Conservation (phyloP, 2,797 vertebrate species). For the Hafferia zeledoni region DNA sequence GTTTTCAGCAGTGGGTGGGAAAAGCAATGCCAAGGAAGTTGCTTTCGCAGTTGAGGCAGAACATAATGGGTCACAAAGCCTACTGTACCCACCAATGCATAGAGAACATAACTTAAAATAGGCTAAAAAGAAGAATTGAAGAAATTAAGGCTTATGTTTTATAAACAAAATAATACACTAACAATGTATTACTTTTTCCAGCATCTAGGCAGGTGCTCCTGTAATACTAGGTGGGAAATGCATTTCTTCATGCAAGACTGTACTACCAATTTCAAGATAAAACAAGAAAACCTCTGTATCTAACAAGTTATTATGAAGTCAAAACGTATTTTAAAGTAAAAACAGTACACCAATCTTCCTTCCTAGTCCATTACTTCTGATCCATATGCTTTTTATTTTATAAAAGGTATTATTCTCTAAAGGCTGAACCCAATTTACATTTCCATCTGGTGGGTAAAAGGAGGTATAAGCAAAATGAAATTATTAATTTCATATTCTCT, state of each 20-base stretch:
- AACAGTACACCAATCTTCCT: background rate
- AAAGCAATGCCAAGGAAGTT: slow-evolving; percentile 98
- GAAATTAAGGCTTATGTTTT: background rate
- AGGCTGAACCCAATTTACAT: background rate
- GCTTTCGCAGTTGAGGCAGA: slow-evolving; percentile 95
- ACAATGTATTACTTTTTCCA: background rate
- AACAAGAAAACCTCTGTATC: background rate
- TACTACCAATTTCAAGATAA: background rate
- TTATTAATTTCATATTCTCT: background rate
- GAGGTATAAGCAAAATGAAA: background rate
- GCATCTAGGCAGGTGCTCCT: background rate
- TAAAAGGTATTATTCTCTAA: background rate
- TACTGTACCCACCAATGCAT: slow-evolving; percentile 88
- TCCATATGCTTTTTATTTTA: background rate
- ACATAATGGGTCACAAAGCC: slow-evolving; percentile 95
- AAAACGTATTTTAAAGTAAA: background rate
- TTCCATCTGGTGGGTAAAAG: background rate
- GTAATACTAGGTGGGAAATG: background rate
- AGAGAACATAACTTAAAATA: slow-evolving; percentile 93
- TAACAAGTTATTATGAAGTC: background rate
- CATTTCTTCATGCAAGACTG: background rate
- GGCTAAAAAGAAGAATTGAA: slow-evolving; percentile 78
- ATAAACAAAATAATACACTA: background rate
- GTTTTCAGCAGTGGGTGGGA: slow-evolving; percentile 96
- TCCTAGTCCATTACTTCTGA: background rate